Evolutionary conservation across 2,888 invertebrate species (phyloP), one percentile per base, ranked within the genome.

Genomic region (Agrochola macilenta): DNA sequence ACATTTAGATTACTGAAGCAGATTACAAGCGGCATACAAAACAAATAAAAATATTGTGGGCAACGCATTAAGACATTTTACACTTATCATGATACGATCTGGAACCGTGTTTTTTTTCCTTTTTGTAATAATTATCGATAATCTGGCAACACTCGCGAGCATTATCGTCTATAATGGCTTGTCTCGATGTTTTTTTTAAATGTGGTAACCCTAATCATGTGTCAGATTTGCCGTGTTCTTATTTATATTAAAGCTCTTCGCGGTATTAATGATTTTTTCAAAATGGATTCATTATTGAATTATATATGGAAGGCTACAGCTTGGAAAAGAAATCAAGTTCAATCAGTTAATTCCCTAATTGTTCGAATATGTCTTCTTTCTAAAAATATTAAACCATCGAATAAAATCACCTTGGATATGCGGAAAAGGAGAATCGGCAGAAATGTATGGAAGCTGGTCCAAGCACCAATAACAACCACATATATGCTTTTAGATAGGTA

Each of bases 51-150:
- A 95, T 93, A 95, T 94, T 94, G 92, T 93, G 93, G 92, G 90
- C 92, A 92, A 93, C 93, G 95, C 96, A 96, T 96, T 96, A 96
- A 96, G 95, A 96, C 93, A 94, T 95, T 95, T 95, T 94, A 95
- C 93, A 88, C 88, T 88, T 88, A 88, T 88, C 88, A 94, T 91
- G 95, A 95, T 95, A 96, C 92, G 93, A 95, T 95, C 95, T 86
- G 82, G 58, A 77, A 81, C 72, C 74, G 80, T 86, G 85, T 83
- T 86, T 87, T 90, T 92, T 92, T 93, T 93, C 88, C 92, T 94
- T 95, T 95, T 95, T 94, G 93, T 95, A 94, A 95, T 96, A 96
- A 96, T 96, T 96, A 96, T 96, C 94, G 95, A 94, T 96, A 96
- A 96, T 96, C 96, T 95, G 95, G 96, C 94, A 96, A 96, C 95